Percentiles rank a stretch among this genome's conserved stretches.
Conservation (phyloP, 2,113 vertebrate species). For the Poeciliopsis retropinna region DNA sequence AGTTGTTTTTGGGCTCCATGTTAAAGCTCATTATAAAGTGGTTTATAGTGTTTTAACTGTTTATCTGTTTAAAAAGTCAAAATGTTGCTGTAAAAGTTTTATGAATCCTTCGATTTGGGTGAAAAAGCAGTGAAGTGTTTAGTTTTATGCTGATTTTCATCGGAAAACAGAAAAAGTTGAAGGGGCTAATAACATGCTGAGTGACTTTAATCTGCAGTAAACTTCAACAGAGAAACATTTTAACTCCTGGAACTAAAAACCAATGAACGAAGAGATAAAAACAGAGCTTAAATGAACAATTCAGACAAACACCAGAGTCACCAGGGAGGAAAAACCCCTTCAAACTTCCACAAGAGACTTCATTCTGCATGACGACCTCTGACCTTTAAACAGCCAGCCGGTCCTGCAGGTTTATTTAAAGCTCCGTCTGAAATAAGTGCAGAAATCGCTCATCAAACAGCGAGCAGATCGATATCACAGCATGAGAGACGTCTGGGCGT, state of each 20-base stretch:
- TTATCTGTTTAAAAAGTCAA: too few relatives aligned
- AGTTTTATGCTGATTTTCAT: background rate
- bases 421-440: constrained; percentile 62
- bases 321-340: too few relatives aligned
- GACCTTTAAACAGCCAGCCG: constrained; percentile 24
- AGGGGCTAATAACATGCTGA: background rate
- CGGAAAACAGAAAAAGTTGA: background rate
- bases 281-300: background rate
- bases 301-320: background rate
- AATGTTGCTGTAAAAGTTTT: too few relatives aligned
- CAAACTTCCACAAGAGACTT: background rate
- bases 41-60: too few relatives aligned
- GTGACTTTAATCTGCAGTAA: background rate
- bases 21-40: too few relatives aligned
- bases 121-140: too few relatives aligned
- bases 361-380: constrained; percentile 37
- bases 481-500: constrained; percentile 18
- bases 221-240: background rate
- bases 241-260: background rate
- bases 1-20: too few relatives aligned
- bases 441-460: constrained; percentile 63
- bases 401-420: constrained; percentile 58
- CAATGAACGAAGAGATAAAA: background rate
- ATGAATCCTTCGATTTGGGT: too few relatives aligned
- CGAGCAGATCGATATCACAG: constrained; percentile 52